Base-by-base conservation (phyloP, 1,140 invertebrate genomes). In the Planococcus citri region DNA sequence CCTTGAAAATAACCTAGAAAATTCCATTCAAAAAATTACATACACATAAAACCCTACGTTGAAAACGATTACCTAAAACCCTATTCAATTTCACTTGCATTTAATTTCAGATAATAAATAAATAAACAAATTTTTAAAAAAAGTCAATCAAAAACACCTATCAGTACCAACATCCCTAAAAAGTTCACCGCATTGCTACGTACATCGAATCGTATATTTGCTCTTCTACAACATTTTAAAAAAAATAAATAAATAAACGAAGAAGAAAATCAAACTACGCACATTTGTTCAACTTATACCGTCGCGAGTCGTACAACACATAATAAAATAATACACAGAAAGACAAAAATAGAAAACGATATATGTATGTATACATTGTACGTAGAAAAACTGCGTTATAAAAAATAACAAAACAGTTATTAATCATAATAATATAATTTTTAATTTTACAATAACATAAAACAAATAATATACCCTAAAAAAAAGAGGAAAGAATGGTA, bases 381-480 rank as follows among this genome's bases (percentile, higher is more conserved):
- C 60, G 60, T 64, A 64, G 60, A 64, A 64, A 64, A 64, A 64
- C 60, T 64, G 60, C 60, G 60, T 64, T 64, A 64, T 64, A 24
- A 64, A 64, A 64, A 64, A 64, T 64, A 64, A 64, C 60, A 64
- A 64, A 64, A 64, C 60, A 64, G 60, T 64, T 64, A 64, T 64
- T 64, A 64, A 64, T 64, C 60, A 27, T 64, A 64, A 64, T 64
- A 64, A 64, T 64, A 64, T 64, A 64, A 64, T 64, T 64, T 64
- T 64, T 64, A 64, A 64, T 64, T 64, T 64, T 64, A 64, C 60
- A 64, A 27, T 64, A 64, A 64, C 60, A 64, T 64, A 64, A 64
- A 64, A 64, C 60, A 64, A 64, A 64, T 64, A 64, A 64, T 64
- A 64, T 64, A 64, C 60, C 60, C 60, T 64, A 64, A 64, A 64